Conservation (phyloP, 2,888 invertebrate species). For the Chrysomela aeneicollis region DNA sequence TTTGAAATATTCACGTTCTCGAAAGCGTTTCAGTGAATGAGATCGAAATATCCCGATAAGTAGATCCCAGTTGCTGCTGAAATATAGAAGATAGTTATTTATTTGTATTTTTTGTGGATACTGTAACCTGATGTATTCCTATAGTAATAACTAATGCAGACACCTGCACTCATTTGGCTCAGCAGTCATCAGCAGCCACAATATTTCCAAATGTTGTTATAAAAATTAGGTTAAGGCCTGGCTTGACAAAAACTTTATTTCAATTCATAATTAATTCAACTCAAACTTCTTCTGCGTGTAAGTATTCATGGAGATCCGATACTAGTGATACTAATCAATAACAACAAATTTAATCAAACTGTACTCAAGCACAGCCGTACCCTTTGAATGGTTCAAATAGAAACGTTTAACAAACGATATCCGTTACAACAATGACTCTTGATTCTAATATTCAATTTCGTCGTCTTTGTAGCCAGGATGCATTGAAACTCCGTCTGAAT, state of each 20-base stretch:
- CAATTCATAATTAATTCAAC: too few relatives aligned
- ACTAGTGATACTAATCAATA: too few relatives aligned
- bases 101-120: not conserved
- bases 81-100: conserved; percentile 18
- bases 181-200: too few relatives aligned
- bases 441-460: conserved; percentile 19
- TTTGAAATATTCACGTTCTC: conserved; percentile 21
- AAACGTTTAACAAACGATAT: conserved; percentile 14
- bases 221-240: too few relatives aligned
- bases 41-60: not conserved
- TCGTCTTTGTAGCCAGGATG: conserved; percentile 17
- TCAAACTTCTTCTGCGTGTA: too few relatives aligned
- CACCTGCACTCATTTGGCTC: too few relatives aligned
- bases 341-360: not conserved
- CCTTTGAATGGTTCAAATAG: not conserved
- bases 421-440: conserved; percentile 16
- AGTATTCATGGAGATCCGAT: too few relatives aligned
- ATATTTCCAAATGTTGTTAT: too few relatives aligned
- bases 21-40: conserved; percentile 12
- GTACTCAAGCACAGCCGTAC: not conserved
- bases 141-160: too few relatives aligned
- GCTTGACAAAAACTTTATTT: too few relatives aligned
- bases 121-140: too few relatives aligned
- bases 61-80: conserved; percentile 14
- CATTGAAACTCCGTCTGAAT: conserved; percentile 25